Evolutionary conservation across 2,113 vertebrate species (phyloP).

Genomic region (Syngnathus floridae): DNA sequence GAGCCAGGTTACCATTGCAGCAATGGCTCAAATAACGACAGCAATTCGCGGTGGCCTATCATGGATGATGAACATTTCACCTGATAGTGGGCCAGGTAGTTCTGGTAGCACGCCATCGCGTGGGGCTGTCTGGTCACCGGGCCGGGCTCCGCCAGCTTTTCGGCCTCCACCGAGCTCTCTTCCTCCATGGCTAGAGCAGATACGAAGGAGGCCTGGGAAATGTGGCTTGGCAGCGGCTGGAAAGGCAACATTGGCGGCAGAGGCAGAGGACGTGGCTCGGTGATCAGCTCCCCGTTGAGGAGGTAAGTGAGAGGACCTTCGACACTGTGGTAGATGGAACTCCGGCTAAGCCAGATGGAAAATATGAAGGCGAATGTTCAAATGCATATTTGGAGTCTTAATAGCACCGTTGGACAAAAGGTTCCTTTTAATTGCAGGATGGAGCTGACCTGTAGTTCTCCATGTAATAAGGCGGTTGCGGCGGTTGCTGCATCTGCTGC

Average conservation of each 20-base stretch:
- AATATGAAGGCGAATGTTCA: neutral
- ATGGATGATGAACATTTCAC: neutral
- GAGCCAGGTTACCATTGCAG: neutral
- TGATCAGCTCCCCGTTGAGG: slow-evolving; percentile 74
- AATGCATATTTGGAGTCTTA: slow-evolving; percentile 16
- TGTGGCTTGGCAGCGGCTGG: slow-evolving; percentile 80
- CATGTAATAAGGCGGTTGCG: slow-evolving; percentile 75
- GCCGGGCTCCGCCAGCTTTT: slow-evolving; percentile 77
- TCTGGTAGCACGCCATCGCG: slow-evolving; percentile 90
- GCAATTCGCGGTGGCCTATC: neutral
- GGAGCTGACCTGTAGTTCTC: slow-evolving; percentile 61
- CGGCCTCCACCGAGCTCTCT: slow-evolving; percentile 80
- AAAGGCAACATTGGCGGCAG: slow-evolving; percentile 54
- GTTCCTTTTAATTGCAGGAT: neutral
- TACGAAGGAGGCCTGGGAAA: slow-evolving; percentile 93
- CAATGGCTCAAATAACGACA: neutral
- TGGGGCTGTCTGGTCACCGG: slow-evolving; percentile 84
- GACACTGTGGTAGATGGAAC: slow-evolving; percentile 93
- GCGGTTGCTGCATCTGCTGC: slow-evolving; percentile 77
- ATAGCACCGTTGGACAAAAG: neutral
- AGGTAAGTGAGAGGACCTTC: slow-evolving; percentile 85
- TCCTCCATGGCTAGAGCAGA: slow-evolving; percentile 92
- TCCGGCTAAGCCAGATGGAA: slow-evolving; percentile 63
- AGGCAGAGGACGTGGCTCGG: slow-evolving; percentile 75
- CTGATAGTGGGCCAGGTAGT: slow-evolving; percentile 89